These are phyloP conservation scores for Mamestra brassicae DNA, from an alignment of 2,888 invertebrate genomes.

Conservation along the genomic window DNA sequence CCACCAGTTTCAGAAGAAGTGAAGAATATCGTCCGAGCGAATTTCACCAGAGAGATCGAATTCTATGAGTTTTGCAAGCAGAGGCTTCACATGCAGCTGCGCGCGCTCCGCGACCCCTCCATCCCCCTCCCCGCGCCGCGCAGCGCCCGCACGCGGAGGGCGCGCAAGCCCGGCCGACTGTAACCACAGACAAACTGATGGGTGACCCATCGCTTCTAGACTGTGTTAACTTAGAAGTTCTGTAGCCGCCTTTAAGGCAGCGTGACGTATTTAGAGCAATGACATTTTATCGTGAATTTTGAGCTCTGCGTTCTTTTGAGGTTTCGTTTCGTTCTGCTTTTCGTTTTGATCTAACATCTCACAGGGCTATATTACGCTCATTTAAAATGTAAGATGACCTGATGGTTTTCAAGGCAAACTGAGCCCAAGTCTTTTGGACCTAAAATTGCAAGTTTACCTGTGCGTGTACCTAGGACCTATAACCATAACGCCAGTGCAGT, in stretches of 20 bases:
- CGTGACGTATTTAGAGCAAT: constrained; percentile 30
- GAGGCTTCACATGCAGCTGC: constrained; percentile 94
- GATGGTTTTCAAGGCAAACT: constrained; percentile 3
- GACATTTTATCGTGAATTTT: constrained; percentile 26
- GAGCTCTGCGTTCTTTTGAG: constrained; percentile 12
- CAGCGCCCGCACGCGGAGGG: constrained; percentile 71
- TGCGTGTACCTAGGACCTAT: not conserved
- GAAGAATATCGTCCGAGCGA: constrained; percentile 95
- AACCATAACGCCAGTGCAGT: constrained; percentile 30
- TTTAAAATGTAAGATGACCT: not conserved
- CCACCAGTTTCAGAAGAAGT: constrained; percentile 96
- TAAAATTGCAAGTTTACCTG: not conserved
- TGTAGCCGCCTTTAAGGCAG: constrained; percentile 33
- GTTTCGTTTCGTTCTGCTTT: constrained; percentile 12
- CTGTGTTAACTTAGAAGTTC: constrained; percentile 60
- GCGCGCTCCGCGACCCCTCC: constrained; percentile 92
- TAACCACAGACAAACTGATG: constrained; percentile 61
- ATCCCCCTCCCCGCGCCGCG: constrained; percentile 74
- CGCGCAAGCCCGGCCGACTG: constrained; percentile 58
- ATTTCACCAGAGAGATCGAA: constrained; percentile 97
- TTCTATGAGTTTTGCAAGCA: constrained; percentile 98
- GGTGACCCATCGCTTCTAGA: constrained; percentile 58
- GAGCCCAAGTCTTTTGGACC: not conserved
- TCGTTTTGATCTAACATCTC: constrained; percentile 6
- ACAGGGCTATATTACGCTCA: not conserved